Evolutionary conservation across 2,888 invertebrate species (phyloP), one percentile per base, ranked within the genome.

Genomic region (Apotomis turbidana): DNA sequence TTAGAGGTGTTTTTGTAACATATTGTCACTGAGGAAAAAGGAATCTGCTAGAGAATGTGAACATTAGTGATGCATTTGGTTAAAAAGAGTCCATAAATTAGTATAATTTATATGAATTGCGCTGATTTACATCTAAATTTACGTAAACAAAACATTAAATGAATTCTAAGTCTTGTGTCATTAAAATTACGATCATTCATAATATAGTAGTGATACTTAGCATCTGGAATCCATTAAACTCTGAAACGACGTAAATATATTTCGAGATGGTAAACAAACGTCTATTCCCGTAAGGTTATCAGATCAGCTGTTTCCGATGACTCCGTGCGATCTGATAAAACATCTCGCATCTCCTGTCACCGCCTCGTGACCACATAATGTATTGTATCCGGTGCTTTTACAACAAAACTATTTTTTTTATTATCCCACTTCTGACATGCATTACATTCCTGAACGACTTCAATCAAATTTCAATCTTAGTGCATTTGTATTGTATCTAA

Each of bases 281-380:
- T 76, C 74, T 79, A 76, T 74, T 72, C 54, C 68, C 44, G 71
- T 70, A 68, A 75, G 72, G 68, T 74, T 71, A 76, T 70, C 69
- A 62, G 70, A 68, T 62, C 67, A 71, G 61, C 71, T 71, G 71
- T 67, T 67, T 67, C 71, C 71, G 55, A 61, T 55, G n/a, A 71
- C 67, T 61, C 6, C 60, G 44, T 36, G 52, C 54, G 64, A 54
- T 41, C 41, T 38, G 57, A 70, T 70, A 64, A 71, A 63, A 57
- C 49, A 51, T 51, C 55, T 55, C 71, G 67, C 41, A 58, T 46
- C 46, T 54, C 62, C 62, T 15, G 55, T 68, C 67, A n/a, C 38
- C 61, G 10, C 54, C 4, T 12, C 41, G 57, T 71, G 71, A 58
- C 71, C 55, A 52, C 38, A 68, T 57, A 68, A 68, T 51, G 57